Evolutionary conservation across 1,140 invertebrate genomes (phyloP).

Genomic region (Maniola jurtina): DNA sequence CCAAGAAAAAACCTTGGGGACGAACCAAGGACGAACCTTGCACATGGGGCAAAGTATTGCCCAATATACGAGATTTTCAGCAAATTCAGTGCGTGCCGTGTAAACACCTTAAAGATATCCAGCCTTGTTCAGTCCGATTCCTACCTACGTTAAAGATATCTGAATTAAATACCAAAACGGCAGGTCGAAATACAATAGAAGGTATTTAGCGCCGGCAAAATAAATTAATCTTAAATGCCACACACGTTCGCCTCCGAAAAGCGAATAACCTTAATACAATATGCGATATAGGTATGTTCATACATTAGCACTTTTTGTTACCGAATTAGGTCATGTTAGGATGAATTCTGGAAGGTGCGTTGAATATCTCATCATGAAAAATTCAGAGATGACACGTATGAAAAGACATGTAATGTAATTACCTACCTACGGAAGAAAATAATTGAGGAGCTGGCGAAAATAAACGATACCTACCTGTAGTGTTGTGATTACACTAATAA

Average conservation of each 20-base stretch:
- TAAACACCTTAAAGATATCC: no score
- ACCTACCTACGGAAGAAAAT: neutral
- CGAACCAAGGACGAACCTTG: no score
- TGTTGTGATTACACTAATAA: no score
- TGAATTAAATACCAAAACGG: neutral
- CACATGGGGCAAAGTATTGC: no score
- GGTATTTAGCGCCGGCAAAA: conserved; percentile 13
- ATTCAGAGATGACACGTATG: no score
- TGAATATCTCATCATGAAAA: neutral
- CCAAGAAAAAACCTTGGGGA: no score
- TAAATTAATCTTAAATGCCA: conserved; percentile 14
- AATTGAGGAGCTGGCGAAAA: no score
- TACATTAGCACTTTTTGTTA: neutral
- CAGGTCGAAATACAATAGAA: neutral
- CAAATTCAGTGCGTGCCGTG: no score
- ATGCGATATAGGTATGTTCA: neutral
- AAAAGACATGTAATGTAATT: neutral
- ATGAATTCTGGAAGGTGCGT: neutral
- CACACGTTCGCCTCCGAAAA: conserved; percentile 9
- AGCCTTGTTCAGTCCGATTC: no score
- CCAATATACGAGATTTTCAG: no score
- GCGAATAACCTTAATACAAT: neutral
- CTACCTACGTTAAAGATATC: no score
- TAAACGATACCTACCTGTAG: no score
- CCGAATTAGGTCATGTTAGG: neutral